These are phyloP conservation scores for Schlechtendalia chinensis DNA, from an alignment of 1,140 invertebrate species.

Conservation along the genomic window DNA sequence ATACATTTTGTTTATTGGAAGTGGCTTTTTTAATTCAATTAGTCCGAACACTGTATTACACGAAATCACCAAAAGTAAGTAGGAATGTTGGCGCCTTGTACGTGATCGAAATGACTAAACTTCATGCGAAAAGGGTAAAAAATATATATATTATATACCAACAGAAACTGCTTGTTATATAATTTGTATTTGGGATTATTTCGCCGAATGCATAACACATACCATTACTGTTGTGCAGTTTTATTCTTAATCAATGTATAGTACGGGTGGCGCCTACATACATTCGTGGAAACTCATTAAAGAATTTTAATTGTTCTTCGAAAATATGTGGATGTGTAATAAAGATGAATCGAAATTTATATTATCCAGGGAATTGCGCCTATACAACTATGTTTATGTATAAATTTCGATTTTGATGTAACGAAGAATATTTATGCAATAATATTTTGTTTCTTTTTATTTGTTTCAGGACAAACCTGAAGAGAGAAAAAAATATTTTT, in stretches of 20 bases:
- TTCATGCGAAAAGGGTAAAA: background rate
- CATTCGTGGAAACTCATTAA: background rate
- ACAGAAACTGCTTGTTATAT: too few relatives aligned
- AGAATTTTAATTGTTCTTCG: slow-evolving; percentile 6
- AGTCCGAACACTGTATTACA: slow-evolving; percentile 17
- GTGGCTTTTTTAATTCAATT: slow-evolving; percentile 36
- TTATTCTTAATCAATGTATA: background rate
- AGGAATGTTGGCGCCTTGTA: slow-evolving; percentile 6
- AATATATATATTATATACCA: background rate
- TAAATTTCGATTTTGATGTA: too few relatives aligned
- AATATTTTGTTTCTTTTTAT: too few relatives aligned
- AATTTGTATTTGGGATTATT: background rate
- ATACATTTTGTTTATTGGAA: background rate
- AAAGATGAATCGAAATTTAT: background rate
- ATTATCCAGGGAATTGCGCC: background rate
- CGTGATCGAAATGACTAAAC: slow-evolving; percentile 24
- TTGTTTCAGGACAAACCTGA: too few relatives aligned
- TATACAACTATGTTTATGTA: too few relatives aligned
- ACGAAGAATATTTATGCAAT: too few relatives aligned
- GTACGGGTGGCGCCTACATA: background rate
- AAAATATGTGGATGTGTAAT: background rate
- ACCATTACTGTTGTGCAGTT: slow-evolving; percentile 1
- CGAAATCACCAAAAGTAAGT: slow-evolving; percentile 4
- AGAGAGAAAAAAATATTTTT: too few relatives aligned
- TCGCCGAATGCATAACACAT: background rate